Percentiles rank a stretch among this genome's conserved stretches.
Conservation (phyloP, 1,140 invertebrate species). For the Drosophila equinoxialis region DNA sequence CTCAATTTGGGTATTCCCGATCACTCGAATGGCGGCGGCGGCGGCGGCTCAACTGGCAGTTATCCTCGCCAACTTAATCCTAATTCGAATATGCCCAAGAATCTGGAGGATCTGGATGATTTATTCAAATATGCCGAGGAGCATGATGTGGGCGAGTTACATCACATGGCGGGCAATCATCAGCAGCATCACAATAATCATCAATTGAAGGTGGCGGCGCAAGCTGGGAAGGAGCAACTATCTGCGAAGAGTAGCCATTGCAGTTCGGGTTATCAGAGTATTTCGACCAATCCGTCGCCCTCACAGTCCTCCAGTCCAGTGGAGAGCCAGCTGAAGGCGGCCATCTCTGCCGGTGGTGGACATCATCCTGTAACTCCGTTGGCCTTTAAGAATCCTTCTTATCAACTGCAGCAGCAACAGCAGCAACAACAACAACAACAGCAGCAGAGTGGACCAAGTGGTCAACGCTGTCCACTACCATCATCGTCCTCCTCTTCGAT, state of each 20-base stretch:
- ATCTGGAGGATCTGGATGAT: slow-evolving; percentile 89
- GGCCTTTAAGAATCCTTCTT: slow-evolving; percentile 94
- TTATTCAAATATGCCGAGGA: slow-evolving; percentile 87
- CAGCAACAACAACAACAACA: slow-evolving; percentile 20
- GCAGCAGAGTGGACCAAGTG: slow-evolving; percentile 3
- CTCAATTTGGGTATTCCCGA: slow-evolving; percentile 80
- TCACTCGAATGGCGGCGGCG: slow-evolving; percentile 67
- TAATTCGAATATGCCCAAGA: slow-evolving; percentile 84
- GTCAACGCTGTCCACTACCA: slow-evolving; percentile 20
- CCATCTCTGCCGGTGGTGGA: not conserved
- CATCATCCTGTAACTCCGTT: slow-evolving; percentile 85
- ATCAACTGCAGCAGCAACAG: slow-evolving; percentile 86
- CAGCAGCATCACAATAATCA: not conserved
- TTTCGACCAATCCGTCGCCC: slow-evolving; percentile 88
- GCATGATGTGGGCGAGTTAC: slow-evolving; percentile 84
- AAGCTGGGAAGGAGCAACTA: slow-evolving; percentile 83
- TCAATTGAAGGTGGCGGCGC: slow-evolving; percentile 54
- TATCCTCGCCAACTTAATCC: slow-evolving; percentile 61
- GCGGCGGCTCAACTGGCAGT: slow-evolving; percentile 17
- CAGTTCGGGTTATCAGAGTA: slow-evolving; percentile 96
- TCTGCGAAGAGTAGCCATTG: slow-evolving; percentile 88
- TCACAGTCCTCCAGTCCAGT: slow-evolving; percentile 95
- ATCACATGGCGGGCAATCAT: slow-evolving; percentile 20
- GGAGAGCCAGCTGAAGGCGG: slow-evolving; percentile 83
- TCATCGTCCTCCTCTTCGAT: not conserved